Conservation (phyloP, 2,888 invertebrate species). For the Dinocampus coccinellae region DNA sequence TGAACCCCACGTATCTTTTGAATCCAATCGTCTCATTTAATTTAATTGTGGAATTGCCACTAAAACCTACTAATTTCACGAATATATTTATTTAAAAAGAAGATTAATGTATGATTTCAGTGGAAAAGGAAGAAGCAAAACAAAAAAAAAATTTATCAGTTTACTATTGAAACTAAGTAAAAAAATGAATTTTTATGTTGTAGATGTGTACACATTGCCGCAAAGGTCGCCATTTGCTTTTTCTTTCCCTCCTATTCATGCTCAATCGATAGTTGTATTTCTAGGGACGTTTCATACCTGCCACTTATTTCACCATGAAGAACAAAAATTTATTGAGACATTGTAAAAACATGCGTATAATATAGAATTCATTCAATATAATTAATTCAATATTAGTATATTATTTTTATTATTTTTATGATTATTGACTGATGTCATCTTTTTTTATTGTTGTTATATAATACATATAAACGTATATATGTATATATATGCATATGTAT, state of each 20-base stretch:
- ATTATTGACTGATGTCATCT: neutral
- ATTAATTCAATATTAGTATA: neutral
- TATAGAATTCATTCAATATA: neutral
- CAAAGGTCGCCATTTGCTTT: conserved; percentile 41
- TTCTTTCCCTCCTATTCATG: conserved; percentile 4
- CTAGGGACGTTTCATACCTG: neutral
- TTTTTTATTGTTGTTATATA: neutral
- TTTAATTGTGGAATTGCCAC: neutral
- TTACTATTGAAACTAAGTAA: neutral
- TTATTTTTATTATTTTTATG: neutral
- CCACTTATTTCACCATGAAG: neutral
- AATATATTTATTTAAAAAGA: neutral
- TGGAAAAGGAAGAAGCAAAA: neutral
- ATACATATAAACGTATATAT: conserved; percentile 16
- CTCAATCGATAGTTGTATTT: neutral
- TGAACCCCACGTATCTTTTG: conserved; percentile 62
- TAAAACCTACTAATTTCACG: neutral
- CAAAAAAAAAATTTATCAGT: neutral
- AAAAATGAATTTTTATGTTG: neutral
- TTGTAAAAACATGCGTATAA: too few species aligned
- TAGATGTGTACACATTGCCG: conserved; percentile 24
- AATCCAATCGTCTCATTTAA: conserved; percentile 62
- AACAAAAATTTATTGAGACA: neutral
- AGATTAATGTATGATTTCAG: neutral
- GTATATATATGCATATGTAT: conserved; percentile 8